Evolutionary conservation across 2,113 vertebrate species (phyloP).

Genomic region (Forbesichthys agassizii): DNA sequence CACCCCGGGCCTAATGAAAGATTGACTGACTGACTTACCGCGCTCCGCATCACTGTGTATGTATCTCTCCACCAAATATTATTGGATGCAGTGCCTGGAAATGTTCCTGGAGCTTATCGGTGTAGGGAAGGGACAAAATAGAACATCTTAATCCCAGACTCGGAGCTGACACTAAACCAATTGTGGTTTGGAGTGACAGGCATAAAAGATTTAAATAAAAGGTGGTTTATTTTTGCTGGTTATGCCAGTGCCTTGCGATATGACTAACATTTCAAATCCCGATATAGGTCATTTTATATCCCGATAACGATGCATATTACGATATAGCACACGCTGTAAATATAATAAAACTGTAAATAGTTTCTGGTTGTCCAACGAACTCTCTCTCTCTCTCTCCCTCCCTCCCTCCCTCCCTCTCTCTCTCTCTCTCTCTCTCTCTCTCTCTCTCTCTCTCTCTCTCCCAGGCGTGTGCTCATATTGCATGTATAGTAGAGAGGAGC

Average conservation of each 20-base stretch:
- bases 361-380: no score
- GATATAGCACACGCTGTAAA: no score
- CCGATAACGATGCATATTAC: no score
- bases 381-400: no score
- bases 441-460: no score
- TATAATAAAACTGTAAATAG: no score
- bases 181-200: conserved; percentile 3
- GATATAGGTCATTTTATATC: no score
- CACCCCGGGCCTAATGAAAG: conserved; percentile 84
- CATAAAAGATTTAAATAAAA: conserved; percentile 20
- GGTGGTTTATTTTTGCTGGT: background rate
- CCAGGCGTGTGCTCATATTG: no score
- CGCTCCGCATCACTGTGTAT: conserved; percentile 28
- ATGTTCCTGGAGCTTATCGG: conserved; percentile 45
- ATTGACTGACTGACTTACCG: conserved; percentile 74
- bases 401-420: no score
- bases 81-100: conserved; percentile 58
- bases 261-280: no score
- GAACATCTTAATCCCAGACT: conserved; percentile 35
- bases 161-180: conserved; percentile 44
- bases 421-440: no score
- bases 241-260: background rate
- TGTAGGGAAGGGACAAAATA: conserved; percentile 23
- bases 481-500: no score
- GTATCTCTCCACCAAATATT: conserved; percentile 71